phyloP scores from a whole-genome alignment of 2,888 invertebrate species.

The Erebia ligea region DNA sequence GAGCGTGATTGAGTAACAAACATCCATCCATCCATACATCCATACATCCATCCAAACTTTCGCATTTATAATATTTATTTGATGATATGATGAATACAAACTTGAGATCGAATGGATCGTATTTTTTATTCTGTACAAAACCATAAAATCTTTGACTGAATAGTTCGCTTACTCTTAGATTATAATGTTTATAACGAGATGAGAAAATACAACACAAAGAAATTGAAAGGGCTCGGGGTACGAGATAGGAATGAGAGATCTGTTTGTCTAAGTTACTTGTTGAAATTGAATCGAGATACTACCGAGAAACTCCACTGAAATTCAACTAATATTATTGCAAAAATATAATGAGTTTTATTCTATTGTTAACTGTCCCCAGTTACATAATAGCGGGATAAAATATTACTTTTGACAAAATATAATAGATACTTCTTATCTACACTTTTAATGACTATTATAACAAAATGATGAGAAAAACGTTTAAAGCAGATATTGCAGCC shows the following conservation, averaged over 20 bases:
- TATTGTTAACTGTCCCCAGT: background rate
- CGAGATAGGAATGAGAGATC: constrained; percentile 17
- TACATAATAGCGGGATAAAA: background rate
- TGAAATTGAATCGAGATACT: constrained; percentile 3
- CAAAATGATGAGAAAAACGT: no score
- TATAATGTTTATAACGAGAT: constrained; percentile 18
- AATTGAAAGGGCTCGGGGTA: constrained; percentile 11
- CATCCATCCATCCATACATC: no score
- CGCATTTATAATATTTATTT: no score
- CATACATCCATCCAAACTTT: no score
- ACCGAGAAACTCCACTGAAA: background rate
- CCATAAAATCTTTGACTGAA: background rate
- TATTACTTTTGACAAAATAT: background rate
- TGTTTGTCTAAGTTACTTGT: constrained; percentile 10
- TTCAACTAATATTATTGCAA: background rate
- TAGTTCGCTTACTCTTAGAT: background rate
- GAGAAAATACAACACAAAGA: constrained; percentile 20
- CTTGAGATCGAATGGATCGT: no score
- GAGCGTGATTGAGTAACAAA: no score
- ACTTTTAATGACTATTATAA: no score
- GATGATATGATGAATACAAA: no score
- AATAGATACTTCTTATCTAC: no score
- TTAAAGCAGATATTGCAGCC: no score
- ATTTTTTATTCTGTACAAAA: background rate
- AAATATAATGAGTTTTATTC: background rate